phyloP scores from a whole-genome alignment of 2,888 invertebrate species.

The Pyrrhosoma nymphula region DNA sequence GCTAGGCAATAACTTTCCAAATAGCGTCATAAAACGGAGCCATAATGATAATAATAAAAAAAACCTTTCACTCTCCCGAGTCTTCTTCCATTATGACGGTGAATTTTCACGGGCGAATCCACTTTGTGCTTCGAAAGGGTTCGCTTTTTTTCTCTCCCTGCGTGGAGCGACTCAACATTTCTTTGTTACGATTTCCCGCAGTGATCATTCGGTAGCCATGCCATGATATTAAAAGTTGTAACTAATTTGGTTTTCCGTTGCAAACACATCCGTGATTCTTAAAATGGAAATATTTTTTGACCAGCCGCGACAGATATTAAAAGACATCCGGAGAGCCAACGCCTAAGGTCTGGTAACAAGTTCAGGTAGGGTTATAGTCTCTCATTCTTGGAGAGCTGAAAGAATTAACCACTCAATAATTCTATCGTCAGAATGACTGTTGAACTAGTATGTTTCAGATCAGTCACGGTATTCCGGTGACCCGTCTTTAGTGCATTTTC shows the following conservation, averaged over 20 bases:
- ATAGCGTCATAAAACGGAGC: slow-evolving; percentile 41
- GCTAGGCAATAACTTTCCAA: slow-evolving; percentile 43
- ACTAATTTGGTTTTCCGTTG: background rate
- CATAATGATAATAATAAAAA: background rate
- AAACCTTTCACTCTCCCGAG: background rate
- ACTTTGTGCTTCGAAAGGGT: background rate
- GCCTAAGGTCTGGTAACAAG: no score
- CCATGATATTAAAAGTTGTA: background rate
- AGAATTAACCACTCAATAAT: no score
- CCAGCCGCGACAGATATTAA: background rate
- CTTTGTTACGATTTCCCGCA: background rate
- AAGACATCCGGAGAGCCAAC: background rate
- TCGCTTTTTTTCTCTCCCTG: background rate
- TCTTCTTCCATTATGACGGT: background rate
- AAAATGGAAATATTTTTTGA: background rate
- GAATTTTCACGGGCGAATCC: background rate
- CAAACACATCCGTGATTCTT: background rate
- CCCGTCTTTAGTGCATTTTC: no score
- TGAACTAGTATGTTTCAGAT: no score
- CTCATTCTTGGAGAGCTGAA: no score
- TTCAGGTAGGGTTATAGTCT: no score
- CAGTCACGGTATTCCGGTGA: no score
- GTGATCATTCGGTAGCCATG: background rate
- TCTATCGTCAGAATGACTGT: no score
- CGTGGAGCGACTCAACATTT: background rate